phyloP scores from a whole-genome alignment of 2,888 invertebrate genomes.

The Heliconius ismenius region DNA sequence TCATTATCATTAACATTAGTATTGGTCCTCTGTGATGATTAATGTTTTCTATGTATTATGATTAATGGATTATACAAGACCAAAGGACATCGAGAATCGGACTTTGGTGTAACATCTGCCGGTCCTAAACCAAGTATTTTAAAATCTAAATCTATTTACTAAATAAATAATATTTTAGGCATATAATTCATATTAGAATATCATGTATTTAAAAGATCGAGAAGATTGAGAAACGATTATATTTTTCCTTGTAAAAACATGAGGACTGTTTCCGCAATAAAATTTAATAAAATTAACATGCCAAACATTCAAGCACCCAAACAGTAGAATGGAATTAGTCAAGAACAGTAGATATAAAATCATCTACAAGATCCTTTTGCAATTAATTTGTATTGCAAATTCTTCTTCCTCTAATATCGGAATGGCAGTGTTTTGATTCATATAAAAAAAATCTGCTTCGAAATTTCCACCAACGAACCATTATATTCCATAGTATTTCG shows the following conservation, averaged over 20 bases:
- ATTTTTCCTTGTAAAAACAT: not conserved
- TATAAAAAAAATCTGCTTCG: too few species aligned
- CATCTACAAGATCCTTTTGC: not conserved
- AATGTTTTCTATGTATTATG: constrained; percentile 49
- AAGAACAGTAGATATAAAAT: not conserved
- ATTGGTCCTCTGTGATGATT: constrained; percentile 57
- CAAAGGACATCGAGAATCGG: constrained; percentile 22
- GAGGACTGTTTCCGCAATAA: not conserved
- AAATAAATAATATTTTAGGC: too few species aligned
- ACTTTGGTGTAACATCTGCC: not conserved
- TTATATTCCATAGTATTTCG: too few species aligned
- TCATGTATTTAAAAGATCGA: too few species aligned
- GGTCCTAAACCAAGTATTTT: not conserved
- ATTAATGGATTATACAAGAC: constrained; percentile 36
- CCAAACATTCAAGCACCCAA: not conserved
- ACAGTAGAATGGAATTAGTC: not conserved
- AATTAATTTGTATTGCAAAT: not conserved
- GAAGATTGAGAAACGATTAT: not conserved
- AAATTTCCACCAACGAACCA: too few species aligned
- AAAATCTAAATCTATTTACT: not conserved
- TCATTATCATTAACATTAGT: constrained; percentile 51
- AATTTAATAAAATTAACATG: not conserved
- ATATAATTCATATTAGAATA: too few species aligned
- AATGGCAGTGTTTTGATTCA: not conserved
- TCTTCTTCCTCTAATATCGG: not conserved